Evolutionary conservation across 2,888 invertebrate genomes (phyloP).

Genomic region (Pyralis farinalis): DNA sequence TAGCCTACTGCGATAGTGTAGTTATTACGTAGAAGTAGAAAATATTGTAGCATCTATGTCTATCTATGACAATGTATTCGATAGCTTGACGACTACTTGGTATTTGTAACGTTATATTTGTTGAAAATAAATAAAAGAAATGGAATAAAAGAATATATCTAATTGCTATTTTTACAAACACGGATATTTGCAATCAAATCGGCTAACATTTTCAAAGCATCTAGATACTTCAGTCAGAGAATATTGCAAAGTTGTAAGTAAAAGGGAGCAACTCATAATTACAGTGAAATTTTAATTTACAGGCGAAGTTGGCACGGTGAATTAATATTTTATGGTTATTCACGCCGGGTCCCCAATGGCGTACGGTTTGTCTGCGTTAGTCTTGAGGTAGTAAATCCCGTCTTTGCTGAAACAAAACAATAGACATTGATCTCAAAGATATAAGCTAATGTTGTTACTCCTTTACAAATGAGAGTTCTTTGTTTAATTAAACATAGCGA

Average conservation of each 20-base stretch:
- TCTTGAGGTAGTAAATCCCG: conserved; percentile 78
- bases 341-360: conserved; percentile 59
- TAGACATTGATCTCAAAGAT: conserved; percentile 47
- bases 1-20: too few species aligned
- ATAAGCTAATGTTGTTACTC: conserved; percentile 46
- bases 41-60: too few species aligned
- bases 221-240: background rate
- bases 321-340: conserved; percentile 49
- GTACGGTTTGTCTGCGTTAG: conserved; percentile 74
- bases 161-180: too few species aligned
- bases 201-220: too few species aligned
- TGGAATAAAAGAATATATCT: too few species aligned
- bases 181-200: too few species aligned
- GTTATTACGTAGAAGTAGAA: too few species aligned
- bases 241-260: background rate
- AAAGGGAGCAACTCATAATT: conserved; percentile 40
- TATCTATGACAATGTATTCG: too few species aligned
- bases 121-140: too few species aligned
- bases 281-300: conserved; percentile 55
- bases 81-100: too few species aligned
- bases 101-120: too few species aligned
- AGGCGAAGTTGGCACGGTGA: conserved; percentile 50
- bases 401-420: conserved; percentile 74
- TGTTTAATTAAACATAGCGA: conserved; percentile 52
- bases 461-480: conserved; percentile 49